Percentiles rank a stretch among this genome's conserved stretches.
These are phyloP conservation scores for Micromesistius poutassou DNA, from an alignment of 2,797 vertebrate genomes.

Conservation along the genomic window DNA sequence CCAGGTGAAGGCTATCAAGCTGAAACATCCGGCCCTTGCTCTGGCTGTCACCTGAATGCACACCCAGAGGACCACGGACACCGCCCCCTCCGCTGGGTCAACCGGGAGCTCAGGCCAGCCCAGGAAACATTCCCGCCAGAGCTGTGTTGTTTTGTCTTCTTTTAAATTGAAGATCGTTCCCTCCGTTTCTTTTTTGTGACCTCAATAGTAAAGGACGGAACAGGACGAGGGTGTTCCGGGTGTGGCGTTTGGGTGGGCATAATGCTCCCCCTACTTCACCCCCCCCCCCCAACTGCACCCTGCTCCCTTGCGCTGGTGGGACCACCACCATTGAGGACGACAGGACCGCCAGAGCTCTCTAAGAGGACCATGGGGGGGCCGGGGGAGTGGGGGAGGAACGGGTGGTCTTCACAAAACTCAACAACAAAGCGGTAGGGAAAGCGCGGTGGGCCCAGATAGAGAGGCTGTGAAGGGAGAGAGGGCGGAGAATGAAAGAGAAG, in stretches of 20 bases:
- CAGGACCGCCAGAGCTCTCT: conserved; percentile 56
- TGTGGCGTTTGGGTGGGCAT: too few relatives aligned
- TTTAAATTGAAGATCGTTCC: too few relatives aligned
- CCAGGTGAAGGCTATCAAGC: too few relatives aligned
- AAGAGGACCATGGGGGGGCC: background rate
- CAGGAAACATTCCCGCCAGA: background rate
- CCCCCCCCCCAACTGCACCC: background rate
- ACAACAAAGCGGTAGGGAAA: conserved; percentile 48
- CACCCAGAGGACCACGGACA: too few relatives aligned
- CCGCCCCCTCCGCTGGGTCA: too few relatives aligned
- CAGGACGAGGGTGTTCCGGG: background rate
- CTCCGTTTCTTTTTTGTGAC: too few relatives aligned
- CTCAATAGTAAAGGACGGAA: background rate
- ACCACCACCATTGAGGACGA: conserved; percentile 63
- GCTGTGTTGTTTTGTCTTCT: background rate
- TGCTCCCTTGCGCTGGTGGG: conserved; percentile 52
- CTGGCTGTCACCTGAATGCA: conserved; percentile 11
- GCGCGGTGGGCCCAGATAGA: conserved; percentile 53
- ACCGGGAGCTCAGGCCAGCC: too few relatives aligned
- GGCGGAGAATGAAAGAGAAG: conserved; percentile 41
- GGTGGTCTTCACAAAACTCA: conserved; percentile 45
- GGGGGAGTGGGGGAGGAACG: conserved; percentile 42
- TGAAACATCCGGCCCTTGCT: background rate
- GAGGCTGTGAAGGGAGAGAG: conserved; percentile 40
- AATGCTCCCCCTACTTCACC: too few relatives aligned